Percentiles rank a stretch among this genome's conserved stretches.
Evolutionary conservation across 1,140 invertebrate genomes (phyloP).

Genomic region (Euglossa dilemma): DNA sequence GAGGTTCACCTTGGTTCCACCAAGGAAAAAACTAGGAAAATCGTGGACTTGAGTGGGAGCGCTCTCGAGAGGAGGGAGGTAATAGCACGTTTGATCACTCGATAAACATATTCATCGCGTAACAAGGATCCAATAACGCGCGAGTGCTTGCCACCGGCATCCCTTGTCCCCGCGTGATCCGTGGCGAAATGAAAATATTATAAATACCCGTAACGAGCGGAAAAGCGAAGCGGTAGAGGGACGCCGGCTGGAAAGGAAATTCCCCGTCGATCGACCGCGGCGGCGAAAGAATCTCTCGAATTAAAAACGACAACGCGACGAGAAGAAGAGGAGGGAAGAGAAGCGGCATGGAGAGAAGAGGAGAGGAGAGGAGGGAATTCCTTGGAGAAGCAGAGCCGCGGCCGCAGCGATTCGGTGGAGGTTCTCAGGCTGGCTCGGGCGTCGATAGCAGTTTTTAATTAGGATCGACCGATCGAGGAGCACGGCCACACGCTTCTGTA

Average conservation of each 20-base stretch:
- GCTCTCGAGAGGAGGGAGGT: too few species aligned
- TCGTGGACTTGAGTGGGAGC: too few species aligned
- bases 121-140: too few species aligned
- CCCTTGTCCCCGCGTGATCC: not conserved
- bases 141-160: too few species aligned
- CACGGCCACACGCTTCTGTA: not conserved
- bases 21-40: too few species aligned
- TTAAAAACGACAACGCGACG: conserved; percentile 1
- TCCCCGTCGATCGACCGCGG: not conserved
- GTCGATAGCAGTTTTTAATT: conserved; percentile 53
- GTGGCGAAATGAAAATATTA: not conserved
- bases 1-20: too few species aligned
- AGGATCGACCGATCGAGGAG: conserved; percentile 50
- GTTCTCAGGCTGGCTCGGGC: not conserved
- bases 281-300: not conserved
- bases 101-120: too few species aligned
- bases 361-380: not conserved
- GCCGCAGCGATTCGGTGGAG: not conserved
- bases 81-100: too few species aligned
- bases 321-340: not conserved
- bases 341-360: too few species aligned
- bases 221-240: too few species aligned
- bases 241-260: not conserved
- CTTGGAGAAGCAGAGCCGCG: not conserved
- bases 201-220: not conserved